Percentiles rank a stretch among this genome's conserved stretches.
Conservation (phyloP, 2,113 vertebrate genomes). For the Megaceryle maxima region DNA sequence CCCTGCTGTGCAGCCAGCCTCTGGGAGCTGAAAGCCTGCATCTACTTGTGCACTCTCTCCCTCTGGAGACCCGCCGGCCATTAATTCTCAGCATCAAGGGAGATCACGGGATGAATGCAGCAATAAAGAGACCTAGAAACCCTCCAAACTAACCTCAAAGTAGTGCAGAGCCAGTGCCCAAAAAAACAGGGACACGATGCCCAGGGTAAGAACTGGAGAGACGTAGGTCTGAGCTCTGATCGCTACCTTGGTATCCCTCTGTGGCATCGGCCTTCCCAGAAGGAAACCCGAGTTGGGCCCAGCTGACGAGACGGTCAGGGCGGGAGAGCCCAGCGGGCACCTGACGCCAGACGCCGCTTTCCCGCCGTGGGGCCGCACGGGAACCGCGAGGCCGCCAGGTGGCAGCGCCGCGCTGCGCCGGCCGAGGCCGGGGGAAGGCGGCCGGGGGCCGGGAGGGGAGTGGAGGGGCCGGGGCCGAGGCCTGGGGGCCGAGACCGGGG, state of each 20-base stretch:
- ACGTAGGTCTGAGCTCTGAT: fast-evolving
- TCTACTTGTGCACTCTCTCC: background rate
- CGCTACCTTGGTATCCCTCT: fast-evolving
- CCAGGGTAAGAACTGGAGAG: fast-evolving
- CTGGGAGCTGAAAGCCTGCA: background rate
- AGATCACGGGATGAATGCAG: background rate
- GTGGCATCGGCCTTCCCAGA: no score
- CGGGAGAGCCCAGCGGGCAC: no score
- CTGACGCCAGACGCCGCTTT: no score
- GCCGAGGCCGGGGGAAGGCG: background rate
- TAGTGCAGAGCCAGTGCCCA: background rate
- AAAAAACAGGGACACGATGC: fast-evolving
- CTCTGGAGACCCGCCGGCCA: no score
- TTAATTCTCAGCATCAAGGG: fast-evolving
- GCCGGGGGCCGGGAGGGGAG: background rate
- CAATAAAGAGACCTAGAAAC: fast-evolving
- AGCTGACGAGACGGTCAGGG: no score
- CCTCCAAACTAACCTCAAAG: no score
- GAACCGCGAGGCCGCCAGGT: background rate
- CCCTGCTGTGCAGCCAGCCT: fast-evolving
- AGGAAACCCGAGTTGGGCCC: no score
- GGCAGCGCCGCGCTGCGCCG: background rate
- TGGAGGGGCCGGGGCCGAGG: background rate
- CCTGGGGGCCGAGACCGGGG: background rate
- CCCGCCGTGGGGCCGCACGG: background rate